Evolutionary conservation across 2,113 vertebrate species (phyloP).

Genomic region (Protomyctophum bolini): DNA sequence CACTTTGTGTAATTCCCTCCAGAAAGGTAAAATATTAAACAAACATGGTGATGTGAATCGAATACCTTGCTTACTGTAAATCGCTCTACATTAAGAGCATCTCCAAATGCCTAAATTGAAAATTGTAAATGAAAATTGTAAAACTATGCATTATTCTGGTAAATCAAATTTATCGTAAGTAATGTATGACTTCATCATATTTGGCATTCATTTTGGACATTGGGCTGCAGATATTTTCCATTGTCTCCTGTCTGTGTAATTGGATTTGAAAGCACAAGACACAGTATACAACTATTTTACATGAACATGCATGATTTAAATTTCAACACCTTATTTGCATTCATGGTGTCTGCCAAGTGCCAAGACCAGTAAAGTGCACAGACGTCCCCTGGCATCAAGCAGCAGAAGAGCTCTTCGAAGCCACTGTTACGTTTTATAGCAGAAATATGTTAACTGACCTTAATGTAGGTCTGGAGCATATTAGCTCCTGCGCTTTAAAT

Average conservation of each 20-base stretch:
- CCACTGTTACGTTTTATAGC: background rate
- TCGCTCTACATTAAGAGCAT: too few species aligned
- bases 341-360: background rate
- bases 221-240: slow-evolving; percentile 21
- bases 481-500: too few species aligned
- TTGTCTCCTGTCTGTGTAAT: slow-evolving; percentile 38
- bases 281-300: background rate
- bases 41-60: background rate
- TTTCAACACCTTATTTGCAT: slow-evolving; percentile 3
- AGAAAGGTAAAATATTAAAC: slow-evolving; percentile 42
- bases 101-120: too few species aligned
- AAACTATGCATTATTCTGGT: slow-evolving; percentile 33
- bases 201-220: slow-evolving; percentile 13
- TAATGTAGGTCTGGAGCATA: too few species aligned
- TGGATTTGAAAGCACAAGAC: slow-evolving; percentile 45
- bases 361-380: background rate
- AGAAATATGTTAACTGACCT: background rate
- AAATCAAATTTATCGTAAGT: slow-evolving; percentile 24
- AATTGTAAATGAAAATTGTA: background rate
- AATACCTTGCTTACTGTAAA: background rate
- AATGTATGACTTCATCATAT: slow-evolving; percentile 31
- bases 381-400: slow-evolving; percentile 6
- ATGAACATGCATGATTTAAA: background rate
- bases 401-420: background rate
- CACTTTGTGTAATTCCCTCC: background rate